phyloP scores from a whole-genome alignment of 2,113 vertebrate genomes.

The Sinocyclocheilus anophthalmus region DNA sequence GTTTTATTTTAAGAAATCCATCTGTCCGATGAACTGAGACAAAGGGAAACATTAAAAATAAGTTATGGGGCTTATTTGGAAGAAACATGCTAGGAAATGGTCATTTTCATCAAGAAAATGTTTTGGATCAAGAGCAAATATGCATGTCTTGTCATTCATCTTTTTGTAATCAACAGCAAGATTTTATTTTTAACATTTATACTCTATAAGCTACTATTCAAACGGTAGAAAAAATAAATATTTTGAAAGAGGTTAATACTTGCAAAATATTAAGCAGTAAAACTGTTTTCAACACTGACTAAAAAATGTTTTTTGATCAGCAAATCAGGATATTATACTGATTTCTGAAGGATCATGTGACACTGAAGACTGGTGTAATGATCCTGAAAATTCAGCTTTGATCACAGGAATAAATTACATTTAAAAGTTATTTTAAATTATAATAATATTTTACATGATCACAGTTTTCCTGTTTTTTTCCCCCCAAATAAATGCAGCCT shows the following conservation, averaged over 20 bases:
- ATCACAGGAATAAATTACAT: not conserved
- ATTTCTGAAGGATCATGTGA: not conserved
- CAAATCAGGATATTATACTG: not conserved
- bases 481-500: not conserved
- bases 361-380: not conserved
- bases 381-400: not conserved
- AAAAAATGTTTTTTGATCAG: not conserved
- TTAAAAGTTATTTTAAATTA: not conserved
- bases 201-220: too few species aligned
- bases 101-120: too few species aligned
- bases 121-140: not conserved
- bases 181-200: not conserved
- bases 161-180: not conserved
- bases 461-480: not conserved
- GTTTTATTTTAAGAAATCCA: slow-evolving; percentile 30
- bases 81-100: not conserved
- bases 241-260: too few species aligned
- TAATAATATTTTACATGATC: not conserved
- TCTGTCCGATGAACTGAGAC: not conserved
- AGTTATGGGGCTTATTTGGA: not conserved
- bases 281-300: not conserved
- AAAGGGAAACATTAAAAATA: not conserved
- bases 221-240: too few species aligned
- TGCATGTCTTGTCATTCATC: not conserved
- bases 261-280: too few species aligned